Conservation (phyloP, 2,113 vertebrate genomes). For the Periophthalmodon schlosseri region DNA sequence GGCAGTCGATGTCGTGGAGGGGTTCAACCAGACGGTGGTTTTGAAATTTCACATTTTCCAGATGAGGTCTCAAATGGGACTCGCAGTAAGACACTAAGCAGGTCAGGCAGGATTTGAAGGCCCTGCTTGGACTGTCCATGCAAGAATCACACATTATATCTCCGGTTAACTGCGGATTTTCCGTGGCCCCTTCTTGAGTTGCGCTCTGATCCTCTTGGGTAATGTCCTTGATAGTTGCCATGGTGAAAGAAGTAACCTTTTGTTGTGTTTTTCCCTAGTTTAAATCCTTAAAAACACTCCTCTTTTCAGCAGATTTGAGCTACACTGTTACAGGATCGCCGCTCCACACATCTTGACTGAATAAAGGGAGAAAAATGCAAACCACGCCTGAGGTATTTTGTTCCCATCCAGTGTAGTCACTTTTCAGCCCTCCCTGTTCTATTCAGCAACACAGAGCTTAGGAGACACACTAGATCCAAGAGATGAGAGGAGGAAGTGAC, state of each 20-base stretch:
- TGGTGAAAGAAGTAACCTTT: constrained; percentile 19
- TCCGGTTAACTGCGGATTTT: neutral
- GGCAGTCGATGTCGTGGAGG: constrained; percentile 71
- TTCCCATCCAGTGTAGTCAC: constrained; percentile 5
- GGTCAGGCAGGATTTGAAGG: constrained; percentile 84
- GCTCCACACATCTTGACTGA: neutral
- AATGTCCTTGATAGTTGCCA: constrained; percentile 21
- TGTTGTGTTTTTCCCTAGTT: neutral
- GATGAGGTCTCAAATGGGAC: constrained; percentile 84
- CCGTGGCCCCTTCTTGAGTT: constrained; percentile 1
- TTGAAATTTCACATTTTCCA: constrained; percentile 80
- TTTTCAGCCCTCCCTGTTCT: constrained; percentile 28
- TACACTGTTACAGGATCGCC: neutral
- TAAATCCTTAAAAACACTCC: neutral
- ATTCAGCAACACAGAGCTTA: neutral
- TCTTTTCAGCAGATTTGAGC: neutral
- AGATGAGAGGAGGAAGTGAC: constrained; percentile 41
- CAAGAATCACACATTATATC: constrained; percentile 83
- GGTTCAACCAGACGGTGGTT: constrained; percentile 82
- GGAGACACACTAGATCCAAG: constrained; percentile 6
- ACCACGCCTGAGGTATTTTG: constrained; percentile 40
- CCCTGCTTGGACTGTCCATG: constrained; percentile 61
- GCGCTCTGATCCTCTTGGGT: constrained; percentile 16
- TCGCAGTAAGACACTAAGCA: constrained; percentile 88
- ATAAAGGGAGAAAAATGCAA: constrained; percentile 28